phyloP scores from a whole-genome alignment of 2,113 vertebrate genomes.

The Apus apus region DNA sequence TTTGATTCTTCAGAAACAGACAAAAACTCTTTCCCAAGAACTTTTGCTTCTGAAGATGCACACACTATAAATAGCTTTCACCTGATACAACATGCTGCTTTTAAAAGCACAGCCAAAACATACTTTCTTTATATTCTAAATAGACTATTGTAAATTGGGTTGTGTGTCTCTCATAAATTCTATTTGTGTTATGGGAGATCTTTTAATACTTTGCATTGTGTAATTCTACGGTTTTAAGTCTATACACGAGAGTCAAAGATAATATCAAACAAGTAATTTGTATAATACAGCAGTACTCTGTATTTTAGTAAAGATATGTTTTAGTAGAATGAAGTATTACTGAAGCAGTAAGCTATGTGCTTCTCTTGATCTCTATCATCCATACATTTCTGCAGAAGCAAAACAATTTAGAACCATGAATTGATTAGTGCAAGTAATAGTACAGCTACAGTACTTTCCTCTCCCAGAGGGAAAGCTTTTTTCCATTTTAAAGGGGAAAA shows the following conservation, averaged over 20 bases:
- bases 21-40: neutral
- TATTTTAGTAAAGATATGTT: neutral
- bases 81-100: neutral
- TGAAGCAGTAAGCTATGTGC: neutral
- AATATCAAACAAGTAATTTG: neutral
- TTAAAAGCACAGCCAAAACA: neutral
- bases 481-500: slow-evolving; percentile 88
- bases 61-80: neutral
- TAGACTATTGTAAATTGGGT: neutral
- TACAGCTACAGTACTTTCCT: slow-evolving; percentile 77
- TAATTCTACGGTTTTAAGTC: neutral
- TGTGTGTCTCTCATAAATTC: neutral
- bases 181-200: neutral
- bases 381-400: slow-evolving; percentile 52
- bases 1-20: neutral
- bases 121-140: neutral
- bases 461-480: slow-evolving; percentile 80
- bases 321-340: neutral
- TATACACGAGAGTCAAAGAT: neutral
- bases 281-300: neutral
- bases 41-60: neutral
- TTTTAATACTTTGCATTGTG: neutral
- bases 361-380: slow-evolving; percentile 26
- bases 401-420: slow-evolving; percentile 81
- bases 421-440: slow-evolving; percentile 86